Base-by-base conservation (phyloP, 2,113 vertebrate species). In the Galemys pyrenaicus region DNA sequence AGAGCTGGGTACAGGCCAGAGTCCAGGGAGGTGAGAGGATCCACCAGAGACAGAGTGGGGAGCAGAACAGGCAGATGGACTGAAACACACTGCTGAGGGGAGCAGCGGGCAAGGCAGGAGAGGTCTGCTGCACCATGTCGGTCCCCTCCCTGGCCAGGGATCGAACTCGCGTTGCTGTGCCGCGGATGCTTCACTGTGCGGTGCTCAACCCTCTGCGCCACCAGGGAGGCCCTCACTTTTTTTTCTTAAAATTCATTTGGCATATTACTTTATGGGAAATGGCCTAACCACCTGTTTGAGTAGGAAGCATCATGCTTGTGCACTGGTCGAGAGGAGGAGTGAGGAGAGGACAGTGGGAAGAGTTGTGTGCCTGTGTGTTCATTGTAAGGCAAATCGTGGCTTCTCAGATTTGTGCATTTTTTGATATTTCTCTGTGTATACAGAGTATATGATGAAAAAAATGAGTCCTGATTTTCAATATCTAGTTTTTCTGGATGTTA, bases 161-260 rank as follows among this genome's bases (percentile, higher is more conserved):
- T n/a, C n/a, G n/a, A n/a, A n/a, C n/a, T n/a, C n/a, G n/a, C n/a
- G n/a, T n/a, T n/a, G n/a, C n/a, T n/a, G n/a, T n/a, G n/a, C n/a
- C n/a, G n/a, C n/a, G n/a, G n/a, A n/a, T n/a, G n/a, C n/a, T n/a
- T n/a, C n/a, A n/a, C n/a, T n/a, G n/a, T n/a, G n/a, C n/a, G n/a
- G n/a, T n/a, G n/a, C n/a, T n/a, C n/a, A n/a, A n/a, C n/a, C n/a
- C n/a, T n/a, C n/a, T n/a, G n/a, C n/a, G n/a, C n/a, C n/a, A n/a
- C n/a, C n/a, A n/a, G n/a, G n/a, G n/a, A n/a, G n/a, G n/a, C n/a
- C n/a, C n/a, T n/a, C n/a, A n/a, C n/a, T n/a, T n/a, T 13, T 92
- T 81, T 93, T 77, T 56, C 44, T 92, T 85, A 92, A 68, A 74
- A 77, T 74, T 87, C 58, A 10, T 78, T 30, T 62, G n/a, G 79